These are phyloP conservation scores for Thermophis baileyi DNA, from an alignment of 2,113 vertebrate species.

Conservation along the genomic window DNA sequence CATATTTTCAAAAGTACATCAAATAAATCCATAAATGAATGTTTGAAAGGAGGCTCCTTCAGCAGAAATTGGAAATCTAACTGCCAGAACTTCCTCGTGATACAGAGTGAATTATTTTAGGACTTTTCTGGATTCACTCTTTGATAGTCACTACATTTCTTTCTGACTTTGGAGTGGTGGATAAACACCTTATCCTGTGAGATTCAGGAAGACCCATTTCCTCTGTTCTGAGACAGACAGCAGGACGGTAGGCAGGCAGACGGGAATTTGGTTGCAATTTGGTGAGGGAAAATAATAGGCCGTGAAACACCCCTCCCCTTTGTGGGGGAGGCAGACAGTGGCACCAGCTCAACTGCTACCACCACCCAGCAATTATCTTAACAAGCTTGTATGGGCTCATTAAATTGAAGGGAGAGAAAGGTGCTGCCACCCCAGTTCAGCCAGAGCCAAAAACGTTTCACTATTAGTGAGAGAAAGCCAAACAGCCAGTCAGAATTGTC, in stretches of 20 bases:
- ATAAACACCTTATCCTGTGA: not conserved
- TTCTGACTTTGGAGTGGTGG: not conserved
- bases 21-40: not conserved
- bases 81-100: not conserved
- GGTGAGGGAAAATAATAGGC: not conserved
- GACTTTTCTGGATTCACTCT: not conserved
- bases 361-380: slow-evolving; percentile 28
- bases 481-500: not conserved
- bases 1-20: not conserved
- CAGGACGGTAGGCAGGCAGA: not conserved
- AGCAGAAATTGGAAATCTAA: not conserved
- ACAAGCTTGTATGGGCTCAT: not conserved
- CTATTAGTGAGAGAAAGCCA: not conserved
- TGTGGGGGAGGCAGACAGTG: not conserved
- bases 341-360: not conserved
- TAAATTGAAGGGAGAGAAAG: not conserved
- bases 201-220: not conserved
- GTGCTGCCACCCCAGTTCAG: not conserved
- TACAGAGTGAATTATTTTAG: not conserved
- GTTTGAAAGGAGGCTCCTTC: not conserved
- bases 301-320: not conserved
- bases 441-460: not conserved
- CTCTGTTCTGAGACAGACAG: not conserved
- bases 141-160: not conserved
- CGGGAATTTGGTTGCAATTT: not conserved